Evolutionary conservation across 2,797 vertebrate species (phyloP), one percentile per base, ranked within the genome.

Genomic region (Micropoecilia bifurca): DNA sequence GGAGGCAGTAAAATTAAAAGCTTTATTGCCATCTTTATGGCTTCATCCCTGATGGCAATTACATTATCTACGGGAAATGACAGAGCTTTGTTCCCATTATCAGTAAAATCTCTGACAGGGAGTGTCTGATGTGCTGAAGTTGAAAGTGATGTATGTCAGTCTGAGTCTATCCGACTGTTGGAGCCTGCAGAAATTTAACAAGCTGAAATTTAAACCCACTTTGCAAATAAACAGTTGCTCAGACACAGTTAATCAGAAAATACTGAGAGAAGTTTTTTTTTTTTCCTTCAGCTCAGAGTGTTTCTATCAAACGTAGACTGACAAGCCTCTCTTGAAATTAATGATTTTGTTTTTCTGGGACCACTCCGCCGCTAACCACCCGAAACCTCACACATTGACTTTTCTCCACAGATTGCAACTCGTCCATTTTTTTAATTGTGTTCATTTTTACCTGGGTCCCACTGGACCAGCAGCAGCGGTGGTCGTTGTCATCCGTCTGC

Each of bases 401-500:
- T 95, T 92, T 84, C 87, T 82, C 80, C 87, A 83, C 90, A 94
- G 93, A 95, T 96, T 95, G 95, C 95, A 95, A 95, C 94, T 95
- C 95, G 93, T 96, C 94, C 95, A 93, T 95, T 96, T 94, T 80
- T 96, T 96, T 96, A 96, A 96, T 96, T 96, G 95, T 86, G 91
- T 94, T 95, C 91, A 91, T 95, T 95, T 93, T 94, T 94, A 96
- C 93, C 94, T 94, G 94, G 89, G 94, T 94, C 94, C 94, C 94
- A 84, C 82, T 33, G 94, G 95, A 93, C 89, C 83, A 50, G 88
- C 92, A 89, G 90, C 89, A 13, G 87, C 63, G 96, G 95, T 95
- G 96, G 96, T 95, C 95, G 90, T 84, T 96, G 96, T 96, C 96
- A 96, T 96, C 93, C 89, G 94, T 96, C 95, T 95, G 95, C 90